Conservation (phyloP, 2,113 vertebrate species). For the Willisornis vidua region DNA sequence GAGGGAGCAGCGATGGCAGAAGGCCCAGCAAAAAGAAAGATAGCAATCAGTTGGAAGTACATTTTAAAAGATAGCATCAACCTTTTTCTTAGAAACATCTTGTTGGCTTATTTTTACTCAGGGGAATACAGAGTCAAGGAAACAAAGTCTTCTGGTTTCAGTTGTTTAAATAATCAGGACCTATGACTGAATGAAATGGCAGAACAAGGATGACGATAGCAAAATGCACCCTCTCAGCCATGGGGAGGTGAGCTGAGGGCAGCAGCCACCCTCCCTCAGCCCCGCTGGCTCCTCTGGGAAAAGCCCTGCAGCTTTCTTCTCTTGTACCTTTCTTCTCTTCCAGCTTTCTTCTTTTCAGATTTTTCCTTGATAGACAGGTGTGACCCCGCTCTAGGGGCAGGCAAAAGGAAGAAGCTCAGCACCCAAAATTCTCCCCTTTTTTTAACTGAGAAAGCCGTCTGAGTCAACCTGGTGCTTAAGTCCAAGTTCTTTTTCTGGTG, state of each 20-base stretch:
- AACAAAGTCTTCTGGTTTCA: neutral
- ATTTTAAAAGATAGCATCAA: neutral
- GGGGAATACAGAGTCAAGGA: neutral
- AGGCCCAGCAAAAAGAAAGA: neutral
- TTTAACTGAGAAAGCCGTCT: neutral
- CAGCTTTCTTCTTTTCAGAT: conserved; percentile 44
- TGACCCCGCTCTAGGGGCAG: neutral
- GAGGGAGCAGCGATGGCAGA: neutral
- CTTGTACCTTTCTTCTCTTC: conserved; percentile 24
- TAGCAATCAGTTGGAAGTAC: neutral
- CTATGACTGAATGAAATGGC: neutral
- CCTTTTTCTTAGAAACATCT: conserved; percentile 7
- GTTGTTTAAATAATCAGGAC: neutral
- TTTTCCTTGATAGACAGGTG: conserved; percentile 28
- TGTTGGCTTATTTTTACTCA: neutral
- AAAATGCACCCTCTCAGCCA: neutral
- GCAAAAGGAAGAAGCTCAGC: conserved; percentile 1
- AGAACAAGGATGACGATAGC: neutral
- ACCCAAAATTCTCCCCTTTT: neutral
- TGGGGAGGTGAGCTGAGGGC: conserved; percentile 28
- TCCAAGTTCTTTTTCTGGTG: neutral
- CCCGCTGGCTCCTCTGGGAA: conserved; percentile 25
- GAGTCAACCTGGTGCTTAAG: neutral
- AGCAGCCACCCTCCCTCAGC: neutral
- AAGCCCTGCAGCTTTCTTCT: conserved; percentile 63